A percentile compares a stretch with the other conserved stretches of the same genome.
phyloP scores from a whole-genome alignment of 2,888 invertebrate genomes.

The Hypomecis atomaria region DNA sequence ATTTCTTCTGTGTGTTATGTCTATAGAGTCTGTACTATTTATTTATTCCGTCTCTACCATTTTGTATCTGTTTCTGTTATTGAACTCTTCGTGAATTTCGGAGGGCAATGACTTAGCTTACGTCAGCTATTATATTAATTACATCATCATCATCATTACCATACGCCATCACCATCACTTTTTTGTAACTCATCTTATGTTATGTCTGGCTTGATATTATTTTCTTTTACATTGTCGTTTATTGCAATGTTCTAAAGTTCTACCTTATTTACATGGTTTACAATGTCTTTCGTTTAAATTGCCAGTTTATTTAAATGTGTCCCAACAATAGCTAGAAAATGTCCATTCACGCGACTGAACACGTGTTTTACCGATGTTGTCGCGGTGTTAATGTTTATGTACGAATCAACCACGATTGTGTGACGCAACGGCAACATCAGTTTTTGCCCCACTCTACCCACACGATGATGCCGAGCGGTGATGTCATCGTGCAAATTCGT shows the following conservation, averaged over 20 bases:
- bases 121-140: conserved; percentile 39
- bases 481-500: conserved; percentile 62
- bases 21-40: neutral
- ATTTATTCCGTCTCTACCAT: neutral
- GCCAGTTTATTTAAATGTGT: conserved; percentile 17
- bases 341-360: conserved; percentile 49
- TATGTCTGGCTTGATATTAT: neutral
- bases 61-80: conserved; percentile 13
- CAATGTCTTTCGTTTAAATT: conserved; percentile 3
- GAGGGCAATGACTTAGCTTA: conserved; percentile 49
- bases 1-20: too few species aligned
- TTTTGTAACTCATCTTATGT: conserved; percentile 9
- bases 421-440: conserved; percentile 61
- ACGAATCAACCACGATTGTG: conserved; percentile 49
- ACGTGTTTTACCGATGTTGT: conserved; percentile 49
- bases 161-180: neutral
- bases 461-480: conserved; percentile 65
- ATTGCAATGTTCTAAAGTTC: neutral
- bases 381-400: conserved; percentile 48
- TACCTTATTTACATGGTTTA: neutral
- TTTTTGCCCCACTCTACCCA: conserved; percentile 60
- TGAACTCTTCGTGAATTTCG: conserved; percentile 25
- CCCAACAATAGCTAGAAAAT: conserved; percentile 12
- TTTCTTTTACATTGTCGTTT: neutral
- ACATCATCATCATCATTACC: conserved; percentile 26